Percentiles rank a stretch among this genome's conserved stretches.
These are phyloP conservation scores for Euplagia quadripunctaria DNA, from an alignment of 2,888 invertebrate genomes.

Conservation along the genomic window DNA sequence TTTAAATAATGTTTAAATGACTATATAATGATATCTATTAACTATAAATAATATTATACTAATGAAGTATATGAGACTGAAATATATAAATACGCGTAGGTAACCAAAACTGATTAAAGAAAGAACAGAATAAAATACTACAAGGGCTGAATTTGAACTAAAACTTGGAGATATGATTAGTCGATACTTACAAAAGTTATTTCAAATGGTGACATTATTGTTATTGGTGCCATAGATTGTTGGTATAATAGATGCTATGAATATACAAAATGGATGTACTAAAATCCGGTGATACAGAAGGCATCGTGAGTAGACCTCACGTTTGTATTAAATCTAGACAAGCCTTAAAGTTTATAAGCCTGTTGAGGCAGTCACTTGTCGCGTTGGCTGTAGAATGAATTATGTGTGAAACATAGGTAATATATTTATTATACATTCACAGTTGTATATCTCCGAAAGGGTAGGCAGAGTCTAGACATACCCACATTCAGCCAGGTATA, in stretches of 20 bases:
- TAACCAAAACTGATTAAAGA: no score
- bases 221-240: no score
- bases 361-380: neutral
- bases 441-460: neutral
- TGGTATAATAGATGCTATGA: neutral
- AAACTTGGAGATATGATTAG: neutral
- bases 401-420: constrained; percentile 5
- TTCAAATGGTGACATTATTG: neutral
- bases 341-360: neutral
- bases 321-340: constrained; percentile 4
- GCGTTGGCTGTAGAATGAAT: constrained; percentile 3
- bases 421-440: neutral
- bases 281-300: neutral
- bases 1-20: no score
- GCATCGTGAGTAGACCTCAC: neutral
- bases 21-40: no score
- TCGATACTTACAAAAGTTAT: neutral
- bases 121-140: neutral
- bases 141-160: neutral
- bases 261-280: constrained; percentile 1
- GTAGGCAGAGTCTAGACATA: no score
- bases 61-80: no score
- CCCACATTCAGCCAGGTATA: no score
- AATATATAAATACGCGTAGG: no score
- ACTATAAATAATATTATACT: no score